Conservation (phyloP, 2,888 invertebrate species). For the Stomorhina lunata region DNA sequence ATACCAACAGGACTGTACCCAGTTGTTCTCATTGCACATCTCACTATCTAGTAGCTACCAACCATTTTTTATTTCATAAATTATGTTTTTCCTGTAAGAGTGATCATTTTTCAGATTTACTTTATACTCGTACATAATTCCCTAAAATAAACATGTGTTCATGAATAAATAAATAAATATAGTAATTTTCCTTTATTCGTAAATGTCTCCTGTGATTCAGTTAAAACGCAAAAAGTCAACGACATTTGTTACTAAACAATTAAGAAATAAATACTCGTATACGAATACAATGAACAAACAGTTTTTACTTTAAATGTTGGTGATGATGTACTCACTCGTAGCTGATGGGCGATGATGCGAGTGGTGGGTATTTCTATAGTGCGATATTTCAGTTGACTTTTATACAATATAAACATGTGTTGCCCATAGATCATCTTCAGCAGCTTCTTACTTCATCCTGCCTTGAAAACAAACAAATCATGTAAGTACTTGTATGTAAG, state of each 20-base stretch:
- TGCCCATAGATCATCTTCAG: slow-evolving; percentile 14
- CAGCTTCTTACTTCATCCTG: background rate
- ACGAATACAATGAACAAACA: background rate
- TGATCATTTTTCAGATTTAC: slow-evolving; percentile 3
- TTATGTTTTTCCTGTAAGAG: slow-evolving; percentile 30
- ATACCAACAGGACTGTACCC: background rate
- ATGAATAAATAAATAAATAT: background rate
- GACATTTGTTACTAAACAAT: slow-evolving; percentile 33
- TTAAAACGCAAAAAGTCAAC: slow-evolving; percentile 39
- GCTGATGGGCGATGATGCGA: background rate
- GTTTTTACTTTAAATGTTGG: background rate
- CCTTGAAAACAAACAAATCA: background rate
- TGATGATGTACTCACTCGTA: too few relatives aligned
- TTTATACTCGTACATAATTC: too few relatives aligned
- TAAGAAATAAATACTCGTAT: slow-evolving; percentile 20
- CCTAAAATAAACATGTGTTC: slow-evolving; percentile 9
- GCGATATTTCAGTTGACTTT: background rate
- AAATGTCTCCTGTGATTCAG: slow-evolving; percentile 23
- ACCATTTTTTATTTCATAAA: background rate
- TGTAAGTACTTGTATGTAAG: background rate
- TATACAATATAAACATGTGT: slow-evolving; percentile 43
- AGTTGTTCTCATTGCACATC: background rate
- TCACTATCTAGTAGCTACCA: background rate
- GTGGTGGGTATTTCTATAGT: background rate
- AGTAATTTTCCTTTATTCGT: too few relatives aligned